Base-by-base conservation (phyloP, 2,888 invertebrate genomes). In the Rhyacophila evoluta region DNA sequence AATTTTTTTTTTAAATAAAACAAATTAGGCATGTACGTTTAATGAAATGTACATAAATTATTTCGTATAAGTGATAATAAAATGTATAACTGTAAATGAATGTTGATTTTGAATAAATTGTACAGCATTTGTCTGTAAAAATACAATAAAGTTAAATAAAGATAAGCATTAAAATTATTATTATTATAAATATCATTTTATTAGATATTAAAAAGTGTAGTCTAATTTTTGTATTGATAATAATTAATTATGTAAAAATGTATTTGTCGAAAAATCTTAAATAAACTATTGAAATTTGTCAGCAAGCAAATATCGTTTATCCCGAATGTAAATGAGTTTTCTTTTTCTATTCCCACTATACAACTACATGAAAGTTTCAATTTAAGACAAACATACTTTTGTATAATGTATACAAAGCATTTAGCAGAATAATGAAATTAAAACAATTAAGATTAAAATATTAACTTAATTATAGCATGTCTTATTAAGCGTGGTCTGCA, bases 191-290 rank as follows among this genome's bases (percentile, higher is more conserved):
- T 55, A 55, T 55, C 55, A 55, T 55, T 55, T 25, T 55, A 25
- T 76, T 71, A 38, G 29, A 41, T 55, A 41, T 71, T 33, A 39
- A 41, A 75, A 71, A 75, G 27, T 69, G 28, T 71, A 75, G 75
- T 36, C 69, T 75, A 69, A 69, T 69, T 67, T 74, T 38, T 69
- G 38, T 75, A 75, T 37, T 11, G 38, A 37, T 75, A 69, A 69
- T 11, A 11, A 12, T n/a, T 55, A 15, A 69, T 28, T 69, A 75
- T 39, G 37, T 38, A 75, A 70, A 38, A 69, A 38, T 75, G 75
- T 75, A 75, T 75, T 75, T 69, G 75, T 75, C 69, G 19, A 74
- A 69, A 74, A 68, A 33, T 19, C 25, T 74, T 74, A 36, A 74
- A 74, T 74, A 74, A 74, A 74, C 67, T 68, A 67, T 74, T 68